Base-by-base conservation (phyloP, 2,113 vertebrate genomes). In the Lasiurus cinereus region DNA sequence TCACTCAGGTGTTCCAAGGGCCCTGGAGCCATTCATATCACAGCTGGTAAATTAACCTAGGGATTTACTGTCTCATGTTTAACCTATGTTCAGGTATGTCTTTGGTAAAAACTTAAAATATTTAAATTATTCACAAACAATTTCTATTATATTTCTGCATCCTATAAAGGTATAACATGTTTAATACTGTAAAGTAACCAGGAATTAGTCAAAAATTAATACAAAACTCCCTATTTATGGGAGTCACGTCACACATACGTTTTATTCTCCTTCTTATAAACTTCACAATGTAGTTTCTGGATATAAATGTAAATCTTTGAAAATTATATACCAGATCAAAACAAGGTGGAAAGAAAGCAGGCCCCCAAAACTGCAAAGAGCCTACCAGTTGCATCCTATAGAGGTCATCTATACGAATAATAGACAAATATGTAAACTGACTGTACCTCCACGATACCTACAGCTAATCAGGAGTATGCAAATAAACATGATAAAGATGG, bases 121-220 rank as follows among this genome's bases (percentile, higher is more conserved):
- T 82, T 84, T 83, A 77, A 78, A 83, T 88, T 90, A 82, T 77
- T 94, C 76, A 86, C 48, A 95, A 94, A 46, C 70, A 91, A 94
- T 48, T 90, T 88, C 10, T 84, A 52, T 46, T 92, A 4, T 64
- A 86, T 85, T 76, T 74, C 19, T 76, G 5, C 10, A 85, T 66
- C 56, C 54, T 84, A 74, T 43, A 95, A 64, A 83, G 79, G 18
- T 52, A 27, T 62, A 78, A 22, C 56, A 86, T 70, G 27, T 54
- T 88, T 93, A 83, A 88, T 78, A 72, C 36, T 78, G 48, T 84
- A 88, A 93, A 89, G 24, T 39, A 39, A 39, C 39, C 74, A 83
- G 48, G 13, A 77, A 90, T 90, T 85, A 83, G 78, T 12, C 22
- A 39, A 56, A 90, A 92, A 50, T 73, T 54, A 56, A 70, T 56